A percentile compares a stretch with the other conserved stretches of the same genome.
phyloP scores from a whole-genome alignment of 2,888 invertebrate species.

The Drosophila engyochracea region DNA sequence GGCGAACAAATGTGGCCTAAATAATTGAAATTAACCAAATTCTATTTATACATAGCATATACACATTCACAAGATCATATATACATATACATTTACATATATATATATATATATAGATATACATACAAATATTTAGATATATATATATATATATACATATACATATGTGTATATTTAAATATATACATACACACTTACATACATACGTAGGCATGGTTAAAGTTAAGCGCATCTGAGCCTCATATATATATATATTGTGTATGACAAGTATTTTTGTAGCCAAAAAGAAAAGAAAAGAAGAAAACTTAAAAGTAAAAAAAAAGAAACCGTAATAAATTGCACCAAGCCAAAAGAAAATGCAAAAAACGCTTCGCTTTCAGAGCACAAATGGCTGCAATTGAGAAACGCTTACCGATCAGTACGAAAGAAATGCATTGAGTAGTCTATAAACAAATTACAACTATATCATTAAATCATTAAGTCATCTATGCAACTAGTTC shows the following conservation, averaged over 20 bases:
- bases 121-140: constrained; percentile 36
- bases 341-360: constrained; percentile 71
- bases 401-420: constrained; percentile 77
- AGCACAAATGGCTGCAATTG: constrained; percentile 67
- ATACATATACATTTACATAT: constrained; percentile 27
- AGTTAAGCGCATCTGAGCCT: constrained; percentile 57
- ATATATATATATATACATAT: constrained; percentile 31
- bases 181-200: constrained; percentile 32
- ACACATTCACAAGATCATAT: constrained; percentile 25
- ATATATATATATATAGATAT: constrained; percentile 23
- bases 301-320: constrained; percentile 12
- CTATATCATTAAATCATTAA: constrained; percentile 36
- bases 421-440: constrained; percentile 60
- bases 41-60: constrained; percentile 66
- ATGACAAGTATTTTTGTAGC: constrained; percentile 71
- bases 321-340: constrained; percentile 42
- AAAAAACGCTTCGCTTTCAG: constrained; percentile 66
- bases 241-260: constrained; percentile 45
- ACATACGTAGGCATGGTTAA: constrained; percentile 35
- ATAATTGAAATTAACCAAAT: constrained; percentile 69
- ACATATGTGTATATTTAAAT: constrained; percentile 21
- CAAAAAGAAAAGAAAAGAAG: constrained; percentile 25
- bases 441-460: constrained; percentile 20
- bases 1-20: constrained; percentile 63
- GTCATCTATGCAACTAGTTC: constrained; percentile 25